Base-by-base conservation (phyloP, 2,888 invertebrate genomes). In the Calliphora vomitoria region DNA sequence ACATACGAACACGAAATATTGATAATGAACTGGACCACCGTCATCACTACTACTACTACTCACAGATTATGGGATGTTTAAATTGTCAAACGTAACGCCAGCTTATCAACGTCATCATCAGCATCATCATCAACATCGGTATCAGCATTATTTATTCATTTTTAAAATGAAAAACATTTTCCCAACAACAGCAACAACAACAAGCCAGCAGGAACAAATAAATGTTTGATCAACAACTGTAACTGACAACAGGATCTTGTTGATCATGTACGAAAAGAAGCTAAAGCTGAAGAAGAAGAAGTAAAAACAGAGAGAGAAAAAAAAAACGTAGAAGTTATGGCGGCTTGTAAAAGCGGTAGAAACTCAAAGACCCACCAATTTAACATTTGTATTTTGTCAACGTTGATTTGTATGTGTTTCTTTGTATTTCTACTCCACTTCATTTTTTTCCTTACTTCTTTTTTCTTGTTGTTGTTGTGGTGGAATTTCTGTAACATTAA, bases 361-460 rank as follows among this genome's bases (percentile, higher is more conserved):
- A 69, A 62, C 44, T 66, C 76, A 84, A 81, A 84, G 71, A 68
- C 11, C 44, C 47, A 69, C 31, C 91, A 91, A 91, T 91, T 91
- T 90, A 85, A 88, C 82, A 89, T 79, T 87, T 85, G 82, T 82
- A 78, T 79, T 87, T 87, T 87, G 85, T 87, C 87, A 85, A 82
- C 69, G 82, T 85, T 85, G 82, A 85, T 82, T 85, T 85, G 74
- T 85, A 83, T 79, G 66, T 64, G 31, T 72, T 58, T 44, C 11
- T n/a, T 81, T 81, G 66, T 50, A 3, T 20, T 75, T 78, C 72
- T n/a, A 11, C 31, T 50, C n/a, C 8, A 31, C 71, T 47, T 64
- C 18, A 15, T 58, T 74, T 58, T 69, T 62, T 11, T 25, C 15
- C 38, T n/a, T 62, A 38, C 0, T 69, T 13, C 8, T 41, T 18